Evolutionary conservation across 2,888 invertebrate species (phyloP), one percentile per base, ranked within the genome.

Genomic region (Cantharis rustica): DNA sequence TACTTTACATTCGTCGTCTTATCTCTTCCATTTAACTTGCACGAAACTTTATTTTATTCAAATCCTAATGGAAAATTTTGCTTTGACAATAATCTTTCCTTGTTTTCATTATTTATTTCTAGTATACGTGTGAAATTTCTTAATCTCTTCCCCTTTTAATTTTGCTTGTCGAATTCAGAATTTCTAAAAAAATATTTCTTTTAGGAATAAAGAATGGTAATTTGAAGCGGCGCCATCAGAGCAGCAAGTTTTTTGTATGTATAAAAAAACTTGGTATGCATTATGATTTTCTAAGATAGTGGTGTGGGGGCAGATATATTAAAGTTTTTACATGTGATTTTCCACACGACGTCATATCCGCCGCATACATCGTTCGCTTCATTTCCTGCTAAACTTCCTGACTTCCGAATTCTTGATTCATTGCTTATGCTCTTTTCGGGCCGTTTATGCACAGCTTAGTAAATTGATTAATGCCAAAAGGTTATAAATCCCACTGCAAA

Each of bases 351-450:
- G 77, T 75, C 77, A 71, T 72, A 71, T 75, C 77, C 79, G 79
- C 77, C 77, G 72, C 77, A 78, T 78, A 77, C 79, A 77, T 79
- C 77, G 73, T 77, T 75, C 77, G 75, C 68, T 72, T 79, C 79
- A 79, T 79, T 79, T 79, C 79, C 77, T 77, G 75, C 74, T 26
- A 76, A 74, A 69, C 71, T 73, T 68, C 72, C 73, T 26, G 20
- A 69, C 69, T 75, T 77, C 79, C 79, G 76, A 69, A 68, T 68
- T 62, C 68, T 68, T 74, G 75, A 79, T 77, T 79, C 75, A 75
- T 79, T 66, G 75, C 78, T 71, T 71, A 69, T 73, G 73, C 75
- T 75, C 78, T 61, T 72, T 77, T 77, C 77, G 71, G 69, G n/a
- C 69, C 68, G 61, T 71, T 27, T 68, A 71, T 72, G 71, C 66